Conservation (phyloP, 2,797 vertebrate species). For the Microtus agrestis region DNA sequence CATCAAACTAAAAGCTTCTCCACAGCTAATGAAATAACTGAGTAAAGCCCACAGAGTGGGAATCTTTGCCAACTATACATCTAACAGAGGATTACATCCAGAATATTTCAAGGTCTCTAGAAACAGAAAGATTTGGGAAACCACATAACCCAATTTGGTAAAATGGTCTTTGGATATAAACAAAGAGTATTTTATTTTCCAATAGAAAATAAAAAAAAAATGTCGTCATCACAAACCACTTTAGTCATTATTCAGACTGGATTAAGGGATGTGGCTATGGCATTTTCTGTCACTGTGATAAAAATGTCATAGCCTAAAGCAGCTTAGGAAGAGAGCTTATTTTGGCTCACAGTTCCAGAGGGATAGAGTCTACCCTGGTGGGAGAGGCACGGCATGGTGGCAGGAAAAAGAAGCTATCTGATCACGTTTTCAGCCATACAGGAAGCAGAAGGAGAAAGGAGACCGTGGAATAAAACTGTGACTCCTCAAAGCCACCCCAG, state of each 20-base stretch:
- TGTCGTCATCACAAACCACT: neutral
- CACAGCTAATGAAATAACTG: neutral
- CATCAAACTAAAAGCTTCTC: neutral
- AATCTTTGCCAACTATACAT: neutral
- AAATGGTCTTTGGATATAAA: neutral
- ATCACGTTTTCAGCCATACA: neutral
- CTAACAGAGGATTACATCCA: neutral
- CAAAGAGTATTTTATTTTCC: slow-evolving; percentile 12
- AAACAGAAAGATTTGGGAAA: neutral
- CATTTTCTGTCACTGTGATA: neutral
- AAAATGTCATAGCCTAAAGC: neutral
- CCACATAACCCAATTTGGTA: neutral
- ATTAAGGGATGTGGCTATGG: neutral
- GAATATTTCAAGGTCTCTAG: neutral
- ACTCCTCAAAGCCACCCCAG: neutral
- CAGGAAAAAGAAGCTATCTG: neutral
- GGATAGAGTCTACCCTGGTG: neutral
- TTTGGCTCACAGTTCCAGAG: neutral
- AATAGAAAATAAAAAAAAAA: slow-evolving; percentile 5
- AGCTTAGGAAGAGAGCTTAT: neutral
- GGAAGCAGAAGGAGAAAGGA: neutral
- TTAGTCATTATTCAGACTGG: neutral
- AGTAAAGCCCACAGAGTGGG: too few relatives aligned
- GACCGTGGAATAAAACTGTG: neutral
- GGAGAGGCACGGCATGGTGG: neutral